Evolutionary conservation across 2,113 vertebrate species (phyloP).

Genomic region (Puffinus mauretanicus): DNA sequence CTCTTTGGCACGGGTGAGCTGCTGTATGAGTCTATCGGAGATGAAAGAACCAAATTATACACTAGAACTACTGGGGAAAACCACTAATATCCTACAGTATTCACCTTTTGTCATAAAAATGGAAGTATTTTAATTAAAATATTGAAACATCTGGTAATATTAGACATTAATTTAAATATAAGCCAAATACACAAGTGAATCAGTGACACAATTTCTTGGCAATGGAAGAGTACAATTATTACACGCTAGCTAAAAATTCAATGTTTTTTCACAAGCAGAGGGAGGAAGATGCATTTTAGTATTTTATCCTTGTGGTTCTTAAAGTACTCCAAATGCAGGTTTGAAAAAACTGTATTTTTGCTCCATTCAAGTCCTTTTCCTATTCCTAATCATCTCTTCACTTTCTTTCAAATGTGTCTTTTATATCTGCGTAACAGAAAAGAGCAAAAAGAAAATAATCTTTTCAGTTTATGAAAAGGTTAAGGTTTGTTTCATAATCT

Average conservation of each 20-base stretch:
- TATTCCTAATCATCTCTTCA: neutral
- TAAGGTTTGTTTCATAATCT: neutral
- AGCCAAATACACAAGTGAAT: neutral
- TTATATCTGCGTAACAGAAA: neutral
- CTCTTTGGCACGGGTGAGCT: neutral
- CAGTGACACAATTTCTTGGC: neutral
- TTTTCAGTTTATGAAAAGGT: neutral
- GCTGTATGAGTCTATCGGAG: neutral
- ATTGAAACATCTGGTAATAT: neutral
- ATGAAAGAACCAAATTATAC: slow-evolving; percentile 1
- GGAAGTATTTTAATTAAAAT: slow-evolving; percentile 2
- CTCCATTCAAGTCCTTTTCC: neutral
- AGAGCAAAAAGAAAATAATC: neutral
- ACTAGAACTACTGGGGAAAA: neutral
- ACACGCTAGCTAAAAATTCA: neutral
- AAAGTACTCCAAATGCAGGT: neutral
- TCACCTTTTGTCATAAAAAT: neutral
- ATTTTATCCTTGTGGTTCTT: neutral
- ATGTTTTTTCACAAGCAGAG: neutral
- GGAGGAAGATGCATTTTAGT: neutral
- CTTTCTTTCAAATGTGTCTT: neutral
- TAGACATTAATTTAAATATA: neutral
- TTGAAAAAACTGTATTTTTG: neutral
- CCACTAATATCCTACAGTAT: neutral
- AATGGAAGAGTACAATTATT: neutral